A percentile compares a stretch with the other conserved stretches of the same genome.
Conservation (phyloP, 1,140 invertebrate species). For the Heterodera carotae region DNA sequence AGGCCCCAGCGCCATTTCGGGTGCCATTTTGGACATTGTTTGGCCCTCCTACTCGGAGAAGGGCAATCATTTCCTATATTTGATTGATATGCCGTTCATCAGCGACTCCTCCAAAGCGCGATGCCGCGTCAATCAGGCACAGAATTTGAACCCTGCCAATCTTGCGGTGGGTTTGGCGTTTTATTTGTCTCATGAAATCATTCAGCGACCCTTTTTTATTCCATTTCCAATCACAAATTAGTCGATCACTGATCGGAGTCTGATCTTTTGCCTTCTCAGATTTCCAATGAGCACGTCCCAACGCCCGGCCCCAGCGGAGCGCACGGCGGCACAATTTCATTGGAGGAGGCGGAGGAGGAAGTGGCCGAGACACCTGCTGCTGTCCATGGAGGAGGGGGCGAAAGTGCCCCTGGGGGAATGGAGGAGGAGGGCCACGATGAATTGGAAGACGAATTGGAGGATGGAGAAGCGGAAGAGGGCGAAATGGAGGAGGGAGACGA, state of each 20-base stretch:
- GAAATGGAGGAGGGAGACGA: constrained; percentile 34
- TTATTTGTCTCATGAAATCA: constrained; percentile 11
- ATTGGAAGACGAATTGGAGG: constrained; percentile 31
- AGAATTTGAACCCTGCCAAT: constrained; percentile 60
- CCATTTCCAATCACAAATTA: too few relatives aligned
- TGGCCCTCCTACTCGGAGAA: constrained; percentile 62
- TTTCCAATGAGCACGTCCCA: constrained; percentile 62
- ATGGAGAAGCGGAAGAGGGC: neutral
- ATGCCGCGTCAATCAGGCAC: constrained; percentile 59
- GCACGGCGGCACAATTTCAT: constrained; percentile 1
- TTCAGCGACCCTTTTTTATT: too few relatives aligned
- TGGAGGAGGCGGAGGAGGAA: constrained; percentile 28
- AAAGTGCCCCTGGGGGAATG: constrained; percentile 34
- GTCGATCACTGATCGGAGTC: neutral
- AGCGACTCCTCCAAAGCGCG: constrained; percentile 56
- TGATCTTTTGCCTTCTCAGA: constrained; percentile 42
- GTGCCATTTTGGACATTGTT: constrained; percentile 62
- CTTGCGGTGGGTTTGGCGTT: constrained; percentile 43
- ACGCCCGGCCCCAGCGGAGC: constrained; percentile 29
- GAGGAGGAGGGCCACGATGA: constrained; percentile 34
- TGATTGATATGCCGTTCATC: constrained; percentile 63
- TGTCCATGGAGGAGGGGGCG: neutral
- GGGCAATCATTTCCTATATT: constrained; percentile 60
- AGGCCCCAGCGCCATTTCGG: constrained; percentile 58
- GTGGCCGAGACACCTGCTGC: constrained; percentile 2